Percentiles rank a stretch among this genome's conserved stretches.
These are phyloP conservation scores for Physocephala rufipes DNA, from an alignment of 2,888 invertebrate species.

Conservation along the genomic window DNA sequence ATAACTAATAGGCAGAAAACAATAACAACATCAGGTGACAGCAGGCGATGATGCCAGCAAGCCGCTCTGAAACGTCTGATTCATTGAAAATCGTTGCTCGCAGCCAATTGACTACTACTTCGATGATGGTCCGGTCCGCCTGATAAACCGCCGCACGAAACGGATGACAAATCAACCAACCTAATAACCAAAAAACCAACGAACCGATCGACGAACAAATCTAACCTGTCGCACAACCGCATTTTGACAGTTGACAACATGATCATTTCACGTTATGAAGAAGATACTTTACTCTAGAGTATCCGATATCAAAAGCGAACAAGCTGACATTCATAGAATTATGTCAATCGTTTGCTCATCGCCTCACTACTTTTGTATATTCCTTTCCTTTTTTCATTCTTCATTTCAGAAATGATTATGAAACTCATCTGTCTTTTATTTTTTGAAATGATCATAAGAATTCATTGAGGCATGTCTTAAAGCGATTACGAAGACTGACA, in stretches of 20 bases:
- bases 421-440: background rate
- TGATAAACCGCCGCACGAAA: background rate
- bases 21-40: slow-evolving; percentile 21
- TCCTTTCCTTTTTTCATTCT: background rate
- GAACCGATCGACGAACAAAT: background rate
- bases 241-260: slow-evolving; percentile 31
- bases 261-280: slow-evolving; percentile 2
- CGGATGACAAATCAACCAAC: background rate
- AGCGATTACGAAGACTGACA: slow-evolving; percentile 16
- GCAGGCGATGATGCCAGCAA: slow-evolving; percentile 23
- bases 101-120: too few species aligned
- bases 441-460: background rate
- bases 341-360: slow-evolving; percentile 28
- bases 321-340: slow-evolving; percentile 30
- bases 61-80: background rate
- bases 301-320: slow-evolving; percentile 36
- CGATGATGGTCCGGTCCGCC: too few species aligned
- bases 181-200: background rate
- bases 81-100: too few species aligned
- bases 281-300: slow-evolving; percentile 13
- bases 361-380: background rate
- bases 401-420: too few species aligned
- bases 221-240: slow-evolving; percentile 13
- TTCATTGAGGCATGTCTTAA: slow-evolving; percentile 25
- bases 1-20: too few species aligned